Evolutionary conservation across 2,113 vertebrate species (phyloP).

Genomic region (Thamnophis sirtalis): DNA sequence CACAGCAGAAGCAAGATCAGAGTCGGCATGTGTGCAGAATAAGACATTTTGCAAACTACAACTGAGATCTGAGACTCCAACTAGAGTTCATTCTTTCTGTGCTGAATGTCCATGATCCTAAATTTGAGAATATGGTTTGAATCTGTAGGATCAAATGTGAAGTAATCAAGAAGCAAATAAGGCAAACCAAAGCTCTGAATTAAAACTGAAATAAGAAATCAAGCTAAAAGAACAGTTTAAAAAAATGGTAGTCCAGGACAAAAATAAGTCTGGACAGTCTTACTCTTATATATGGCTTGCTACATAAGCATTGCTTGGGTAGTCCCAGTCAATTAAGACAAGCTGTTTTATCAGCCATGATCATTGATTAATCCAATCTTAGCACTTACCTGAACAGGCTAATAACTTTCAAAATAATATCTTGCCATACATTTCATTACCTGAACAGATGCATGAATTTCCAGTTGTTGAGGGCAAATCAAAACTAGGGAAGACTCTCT

Average conservation of each 20-base stretch:
- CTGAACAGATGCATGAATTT: not conserved
- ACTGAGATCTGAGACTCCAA: not conserved
- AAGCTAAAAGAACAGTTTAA: not conserved
- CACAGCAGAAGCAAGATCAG: not conserved
- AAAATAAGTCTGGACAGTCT: not conserved
- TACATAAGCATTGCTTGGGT: not conserved
- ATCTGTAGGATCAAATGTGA: not conserved
- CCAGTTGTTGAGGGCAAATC: not conserved
- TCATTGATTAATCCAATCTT: not conserved
- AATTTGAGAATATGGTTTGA: not conserved
- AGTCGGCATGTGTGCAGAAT: not conserved
- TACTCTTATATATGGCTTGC: not conserved
- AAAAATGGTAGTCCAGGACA: not conserved
- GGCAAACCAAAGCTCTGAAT: not conserved
- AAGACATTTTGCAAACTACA: not conserved
- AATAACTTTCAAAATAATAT: not conserved
- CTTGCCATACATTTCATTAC: not conserved
- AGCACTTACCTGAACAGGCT: not conserved
- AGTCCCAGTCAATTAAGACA: not conserved
- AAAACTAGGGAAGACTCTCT: not conserved
- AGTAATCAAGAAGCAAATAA: not conserved
- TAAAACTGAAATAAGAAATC: not conserved
- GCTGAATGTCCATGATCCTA: not conserved
- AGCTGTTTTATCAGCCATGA: not conserved
- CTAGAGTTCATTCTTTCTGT: not conserved